Base-by-base conservation (phyloP, 2,888 invertebrate genomes). In the Liposcelis brunnea region DNA sequence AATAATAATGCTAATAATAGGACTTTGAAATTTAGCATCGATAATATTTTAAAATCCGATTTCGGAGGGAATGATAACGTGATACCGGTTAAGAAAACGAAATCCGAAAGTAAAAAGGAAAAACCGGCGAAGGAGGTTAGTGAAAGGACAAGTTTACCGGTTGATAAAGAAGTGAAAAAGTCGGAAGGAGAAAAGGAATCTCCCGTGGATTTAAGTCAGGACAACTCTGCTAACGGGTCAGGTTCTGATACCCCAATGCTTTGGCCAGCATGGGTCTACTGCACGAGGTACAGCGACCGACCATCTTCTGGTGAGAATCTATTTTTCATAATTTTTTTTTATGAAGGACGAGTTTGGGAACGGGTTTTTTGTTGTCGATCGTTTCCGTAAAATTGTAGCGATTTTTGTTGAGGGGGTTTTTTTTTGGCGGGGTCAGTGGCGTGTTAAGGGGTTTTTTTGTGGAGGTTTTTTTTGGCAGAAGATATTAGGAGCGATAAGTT, bases 241-340 rank as follows among this genome's bases (percentile, higher is more conserved):
- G 40, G 19, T 18, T 18, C 40, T 16, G 40, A 40, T 19, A 40
- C 40, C 15, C 40, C 40, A 8, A 40, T 40, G 40, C 19, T 86
- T 26, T 90, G 89, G 86, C 94, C 94, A 0, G 93, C 94, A 2
- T 95, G 94, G 95, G 90, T 95, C 46, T 95, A 89, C 65, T 95
- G 94, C 67, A 95, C 94, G 3, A 74, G 95, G 60, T 95, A 95
- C 63, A 83, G 81, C 55, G 86, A 86, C 63, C 68, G 86, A 56
- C 86, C 86, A 31, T 85, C 84, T 57, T 86, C 86, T 62, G 86
- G 86, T 86, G 63, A 74, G 76, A 68, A 49, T 18, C 10, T 15
- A 6, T 16, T 35, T 35, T 16, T n/a, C n/a, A n/a, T n/a, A n/a
- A n/a, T n/a, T 26, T 26, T 26, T 26, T 26, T 8, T 26, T 26